Evolutionary conservation across 2,113 vertebrate species (phyloP).

Genomic region (Hassar affinis): DNA sequence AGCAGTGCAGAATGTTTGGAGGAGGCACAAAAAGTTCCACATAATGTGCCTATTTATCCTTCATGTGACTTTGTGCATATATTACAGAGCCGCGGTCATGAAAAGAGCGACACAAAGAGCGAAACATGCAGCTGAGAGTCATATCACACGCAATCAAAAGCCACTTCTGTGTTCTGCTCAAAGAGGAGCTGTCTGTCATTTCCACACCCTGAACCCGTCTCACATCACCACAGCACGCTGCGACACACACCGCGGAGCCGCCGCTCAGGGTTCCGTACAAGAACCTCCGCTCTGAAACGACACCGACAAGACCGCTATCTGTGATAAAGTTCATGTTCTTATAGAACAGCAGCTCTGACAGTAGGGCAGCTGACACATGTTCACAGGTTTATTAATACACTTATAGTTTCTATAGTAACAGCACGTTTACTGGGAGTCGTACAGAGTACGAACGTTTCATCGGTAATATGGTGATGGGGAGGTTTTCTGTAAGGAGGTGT

Average conservation of each 20-base stretch:
- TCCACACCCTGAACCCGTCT: background rate
- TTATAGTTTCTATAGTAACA: background rate
- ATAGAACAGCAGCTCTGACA: background rate
- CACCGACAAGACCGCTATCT: too few species aligned
- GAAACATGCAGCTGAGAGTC: slow-evolving; percentile 29
- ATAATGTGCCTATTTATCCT: slow-evolving; percentile 56
- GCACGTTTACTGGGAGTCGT: background rate
- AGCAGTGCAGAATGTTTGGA: slow-evolving; percentile 56
- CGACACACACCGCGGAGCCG: background rate
- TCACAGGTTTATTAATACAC: background rate
- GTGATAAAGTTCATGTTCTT: background rate
- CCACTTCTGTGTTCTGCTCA: slow-evolving; percentile 38
- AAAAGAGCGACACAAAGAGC: slow-evolving; percentile 31
- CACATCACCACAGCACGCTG: background rate
- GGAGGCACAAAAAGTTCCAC: slow-evolving; percentile 49
- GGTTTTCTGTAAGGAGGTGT: background rate
- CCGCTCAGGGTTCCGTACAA: background rate
- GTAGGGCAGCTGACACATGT: background rate
- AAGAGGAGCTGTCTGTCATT: slow-evolving; percentile 35
- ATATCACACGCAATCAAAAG: slow-evolving; percentile 40
- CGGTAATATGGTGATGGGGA: background rate
- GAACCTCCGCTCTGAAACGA: background rate
- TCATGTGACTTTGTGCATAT: slow-evolving; percentile 59
- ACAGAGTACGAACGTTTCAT: background rate
- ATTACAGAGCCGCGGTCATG: slow-evolving; percentile 36